phyloP scores from a whole-genome alignment of 2,888 invertebrate species.

The Meteorus colon region DNA sequence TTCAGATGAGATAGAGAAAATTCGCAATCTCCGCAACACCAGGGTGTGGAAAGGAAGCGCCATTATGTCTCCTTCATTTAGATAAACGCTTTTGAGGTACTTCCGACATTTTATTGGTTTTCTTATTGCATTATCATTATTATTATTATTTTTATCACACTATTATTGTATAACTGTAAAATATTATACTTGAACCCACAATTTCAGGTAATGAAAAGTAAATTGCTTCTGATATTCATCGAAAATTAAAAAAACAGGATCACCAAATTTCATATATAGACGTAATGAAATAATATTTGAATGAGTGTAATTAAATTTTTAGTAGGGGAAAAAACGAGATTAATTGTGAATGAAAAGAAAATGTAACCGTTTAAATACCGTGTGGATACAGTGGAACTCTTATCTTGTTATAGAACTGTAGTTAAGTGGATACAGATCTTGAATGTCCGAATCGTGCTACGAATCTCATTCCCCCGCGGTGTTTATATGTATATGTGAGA shows the following conservation, averaged over 20 bases:
- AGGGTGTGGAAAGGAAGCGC: not conserved
- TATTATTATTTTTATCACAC: constrained; percentile 22
- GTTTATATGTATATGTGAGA: too few species aligned
- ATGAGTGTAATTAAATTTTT: too few species aligned
- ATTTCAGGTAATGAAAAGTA: not conserved
- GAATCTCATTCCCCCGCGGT: too few species aligned
- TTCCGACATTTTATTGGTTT: constrained; percentile 15
- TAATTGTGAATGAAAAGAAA: too few species aligned
- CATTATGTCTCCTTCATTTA: constrained; percentile 14
- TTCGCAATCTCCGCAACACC: constrained; percentile 4
- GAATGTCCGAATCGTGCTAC: not conserved
- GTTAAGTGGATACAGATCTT: not conserved
- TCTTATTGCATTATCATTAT: constrained; percentile 13
- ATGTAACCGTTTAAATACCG: too few species aligned
- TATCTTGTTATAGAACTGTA: too few species aligned
- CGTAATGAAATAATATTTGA: too few species aligned
- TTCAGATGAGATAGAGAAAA: not conserved
- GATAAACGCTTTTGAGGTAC: not conserved
- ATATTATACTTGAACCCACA: not conserved
- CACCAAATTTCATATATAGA: too few species aligned
- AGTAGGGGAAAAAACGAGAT: too few species aligned
- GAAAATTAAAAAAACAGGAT: too few species aligned
- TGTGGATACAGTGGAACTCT: too few species aligned
- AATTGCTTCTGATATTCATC: not conserved
- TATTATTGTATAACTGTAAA: not conserved